These are phyloP conservation scores for Helicolenus hilgendorfi DNA, from an alignment of 2,797 vertebrate species.

Conservation along the genomic window DNA sequence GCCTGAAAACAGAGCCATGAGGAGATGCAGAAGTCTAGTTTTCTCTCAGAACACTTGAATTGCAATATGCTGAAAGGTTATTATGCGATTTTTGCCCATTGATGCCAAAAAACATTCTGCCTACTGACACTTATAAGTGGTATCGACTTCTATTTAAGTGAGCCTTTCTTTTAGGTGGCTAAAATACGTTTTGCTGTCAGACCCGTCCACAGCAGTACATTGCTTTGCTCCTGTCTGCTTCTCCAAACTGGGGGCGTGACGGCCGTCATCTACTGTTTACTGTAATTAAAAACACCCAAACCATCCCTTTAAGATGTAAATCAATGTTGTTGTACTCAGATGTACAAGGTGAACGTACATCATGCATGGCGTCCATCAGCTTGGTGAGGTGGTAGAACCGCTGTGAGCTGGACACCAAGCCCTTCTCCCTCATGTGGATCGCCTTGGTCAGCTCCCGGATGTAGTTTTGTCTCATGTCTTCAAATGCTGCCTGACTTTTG, in stretches of 20 bases:
- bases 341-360: constrained; percentile 76
- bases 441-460: constrained; percentile 96
- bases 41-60: no score
- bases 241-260: neutral
- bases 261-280: neutral
- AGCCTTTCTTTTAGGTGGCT: no score
- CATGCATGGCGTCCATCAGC: constrained; percentile 97
- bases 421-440: constrained; percentile 94
- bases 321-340: neutral
- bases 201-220: no score
- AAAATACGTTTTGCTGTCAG: no score
- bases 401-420: constrained; percentile 94
- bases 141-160: no score
- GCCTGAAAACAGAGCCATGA: no score
- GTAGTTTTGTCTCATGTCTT: constrained; percentile 98
- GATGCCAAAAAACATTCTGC: no score
- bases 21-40: no score
- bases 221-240: neutral
- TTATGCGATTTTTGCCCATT: no score
- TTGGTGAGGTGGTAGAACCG: constrained; percentile 98
- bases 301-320: neutral
- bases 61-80: no score
- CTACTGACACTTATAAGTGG: no score
- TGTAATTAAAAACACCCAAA: neutral
- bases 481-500: constrained; percentile 96